phyloP scores from a whole-genome alignment of 2,888 invertebrate species.

The Microctonus aethiopoides region DNA sequence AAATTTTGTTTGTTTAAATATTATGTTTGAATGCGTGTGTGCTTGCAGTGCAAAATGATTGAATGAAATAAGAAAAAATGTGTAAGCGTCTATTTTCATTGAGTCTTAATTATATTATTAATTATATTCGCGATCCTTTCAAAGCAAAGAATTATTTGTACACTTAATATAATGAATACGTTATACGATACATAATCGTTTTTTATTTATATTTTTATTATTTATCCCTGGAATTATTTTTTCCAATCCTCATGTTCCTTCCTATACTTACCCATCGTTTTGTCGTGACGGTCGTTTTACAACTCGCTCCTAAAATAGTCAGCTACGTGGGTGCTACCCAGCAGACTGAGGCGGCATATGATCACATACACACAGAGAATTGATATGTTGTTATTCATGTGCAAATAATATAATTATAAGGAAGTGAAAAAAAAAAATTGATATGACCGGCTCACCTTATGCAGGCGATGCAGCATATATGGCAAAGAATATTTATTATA shows the following conservation, averaged over 20 bases:
- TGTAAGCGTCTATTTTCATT: neutral
- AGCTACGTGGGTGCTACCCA: conserved; percentile 60
- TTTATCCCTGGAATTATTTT: conserved; percentile 25
- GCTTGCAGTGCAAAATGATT: conserved; percentile 7
- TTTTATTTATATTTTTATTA: conserved; percentile 47
- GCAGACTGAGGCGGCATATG: conserved; percentile 48
- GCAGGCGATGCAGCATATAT: neutral
- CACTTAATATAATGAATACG: conserved; percentile 57
- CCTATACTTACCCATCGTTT: conserved; percentile 42
- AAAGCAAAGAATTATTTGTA: conserved; percentile 58
- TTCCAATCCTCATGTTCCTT: conserved; percentile 25
- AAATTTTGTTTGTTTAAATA: neutral
- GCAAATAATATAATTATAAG: neutral
- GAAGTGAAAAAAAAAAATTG: too few relatives aligned
- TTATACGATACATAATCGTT: conserved; percentile 52
- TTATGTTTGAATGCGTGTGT: conserved; percentile 7
- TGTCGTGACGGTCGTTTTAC: conserved; percentile 44
- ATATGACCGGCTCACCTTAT: neutral
- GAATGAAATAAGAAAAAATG: neutral
- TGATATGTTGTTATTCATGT: neutral
- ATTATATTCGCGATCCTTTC: conserved; percentile 5
- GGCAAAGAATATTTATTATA: neutral
- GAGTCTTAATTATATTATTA: neutral
- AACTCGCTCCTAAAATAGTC: conserved; percentile 65
- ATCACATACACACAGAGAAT: too few relatives aligned